These are phyloP conservation scores for Venusia cambrica DNA, from an alignment of 2,888 invertebrate species.

Conservation along the genomic window DNA sequence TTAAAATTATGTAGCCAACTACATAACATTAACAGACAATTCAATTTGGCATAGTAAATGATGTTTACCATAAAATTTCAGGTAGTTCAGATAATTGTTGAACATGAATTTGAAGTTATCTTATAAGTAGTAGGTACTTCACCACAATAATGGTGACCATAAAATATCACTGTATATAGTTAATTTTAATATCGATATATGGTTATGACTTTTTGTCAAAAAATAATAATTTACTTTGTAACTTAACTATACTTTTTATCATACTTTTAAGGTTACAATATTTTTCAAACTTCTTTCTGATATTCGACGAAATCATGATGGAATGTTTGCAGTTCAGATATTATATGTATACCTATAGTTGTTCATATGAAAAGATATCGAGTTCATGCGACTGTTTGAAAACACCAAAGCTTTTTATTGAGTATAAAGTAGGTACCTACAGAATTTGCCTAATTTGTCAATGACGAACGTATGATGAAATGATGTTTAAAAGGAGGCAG, in stretches of 20 bases:
- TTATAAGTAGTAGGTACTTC: constrained; percentile 40
- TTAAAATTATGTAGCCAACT: too few species aligned
- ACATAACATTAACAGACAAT: too few species aligned
- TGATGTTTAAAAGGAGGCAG: constrained; percentile 11
- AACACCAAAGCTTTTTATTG: constrained; percentile 29
- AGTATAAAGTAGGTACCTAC: constrained; percentile 28
- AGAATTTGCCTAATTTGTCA: constrained; percentile 21
- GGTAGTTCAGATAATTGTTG: constrained; percentile 4
- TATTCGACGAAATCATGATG: constrained; percentile 21
- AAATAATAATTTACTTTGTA: constrained; percentile 48
- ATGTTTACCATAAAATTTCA: too few species aligned
- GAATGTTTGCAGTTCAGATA: constrained; percentile 38
- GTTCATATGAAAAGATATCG: constrained; percentile 51
- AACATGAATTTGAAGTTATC: constrained; percentile 3
- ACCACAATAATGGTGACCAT: constrained; percentile 76
- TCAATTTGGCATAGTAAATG: too few species aligned
- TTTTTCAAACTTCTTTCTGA: constrained; percentile 11
- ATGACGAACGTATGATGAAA: constrained; percentile 15
- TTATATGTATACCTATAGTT: constrained; percentile 67
- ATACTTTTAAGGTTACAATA: constrained; percentile 5
- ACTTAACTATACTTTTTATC: constrained; percentile 47
- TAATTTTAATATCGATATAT: constrained; percentile 48
- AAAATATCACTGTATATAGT: constrained; percentile 76
- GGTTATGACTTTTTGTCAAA: constrained; percentile 39
- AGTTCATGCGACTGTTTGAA: constrained; percentile 32